Evolutionary conservation across 2,113 vertebrate genomes (phyloP), one percentile per base, ranked within the genome.

Genomic region (Periophthalmodon schlosseri): DNA sequence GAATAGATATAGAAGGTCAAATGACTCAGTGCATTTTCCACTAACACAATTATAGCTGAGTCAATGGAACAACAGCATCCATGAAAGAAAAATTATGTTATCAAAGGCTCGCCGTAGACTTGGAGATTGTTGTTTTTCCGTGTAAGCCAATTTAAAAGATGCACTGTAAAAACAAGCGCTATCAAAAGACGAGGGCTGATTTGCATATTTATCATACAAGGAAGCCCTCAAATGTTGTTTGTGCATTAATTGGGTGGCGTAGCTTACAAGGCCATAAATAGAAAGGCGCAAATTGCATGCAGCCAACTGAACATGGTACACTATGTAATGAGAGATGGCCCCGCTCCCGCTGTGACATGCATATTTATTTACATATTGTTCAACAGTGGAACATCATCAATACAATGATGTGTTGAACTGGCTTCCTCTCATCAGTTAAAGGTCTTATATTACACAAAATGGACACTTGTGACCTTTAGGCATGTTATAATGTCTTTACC

Each of bases 1-100:
- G 83, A 83, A 84, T 88, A 73, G 75, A 81, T 76, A 90, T 76
- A 90, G 82, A 92, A 90, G 91, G 90, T 91, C 88, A 91, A 88
- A 89, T 83, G 88, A 87, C 82, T 90, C 87, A 85, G 80, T 68
- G 80, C 75, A 84, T 77, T 68, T 77, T 83, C 69, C 67, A 69
- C 78, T 91, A 90, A 89, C 84, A 34, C 87, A 84, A 92, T 92
- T 90, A 91, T 65, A 72, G 80, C 80, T 78, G 73, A 89, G 82
- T 90, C 88, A 89, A 87, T 88, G 74, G 77, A 84, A 76, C 83
- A 89, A 83, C 82, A 84, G 74, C 82, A 75, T 81, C 79, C 79
- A 81, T 88, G 77, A 75, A 88, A 81, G 74, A 83, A 81, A 66
- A 82, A 87, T 80, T n/a, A 82, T 77, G 73, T 75, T 77, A 87